phyloP scores from a whole-genome alignment of 2,797 vertebrate genomes.

The Chaetophractus vellerosus region DNA sequence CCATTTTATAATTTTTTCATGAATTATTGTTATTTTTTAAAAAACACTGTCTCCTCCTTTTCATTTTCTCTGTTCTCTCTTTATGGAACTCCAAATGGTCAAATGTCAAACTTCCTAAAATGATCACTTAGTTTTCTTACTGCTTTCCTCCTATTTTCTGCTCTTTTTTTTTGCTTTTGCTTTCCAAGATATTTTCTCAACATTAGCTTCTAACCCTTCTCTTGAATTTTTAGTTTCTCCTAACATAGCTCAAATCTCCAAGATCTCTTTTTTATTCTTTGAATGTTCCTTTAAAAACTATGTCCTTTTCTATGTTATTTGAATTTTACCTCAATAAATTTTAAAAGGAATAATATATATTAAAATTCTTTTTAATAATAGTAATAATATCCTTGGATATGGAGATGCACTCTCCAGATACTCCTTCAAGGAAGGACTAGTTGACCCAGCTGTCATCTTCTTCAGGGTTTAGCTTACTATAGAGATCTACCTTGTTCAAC shows the following conservation, averaged over 20 bases:
- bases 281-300: not conserved
- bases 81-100: not conserved
- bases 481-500: not conserved
- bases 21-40: slow-evolving; percentile 20
- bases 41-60: not conserved
- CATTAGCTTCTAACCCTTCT: not conserved
- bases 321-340: too few species aligned
- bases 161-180: not conserved
- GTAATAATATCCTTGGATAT: not conserved
- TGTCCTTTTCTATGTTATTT: too few species aligned
- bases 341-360: too few species aligned
- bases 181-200: not conserved
- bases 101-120: not conserved
- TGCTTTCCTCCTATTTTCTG: not conserved
- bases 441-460: not conserved
- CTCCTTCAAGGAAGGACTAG: not conserved
- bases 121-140: not conserved
- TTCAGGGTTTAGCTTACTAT: not conserved
- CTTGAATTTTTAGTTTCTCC: not conserved
- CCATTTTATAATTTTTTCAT: not conserved
- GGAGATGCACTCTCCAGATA: not conserved
- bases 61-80: not conserved
- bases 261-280: not conserved
- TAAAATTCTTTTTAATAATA: too few species aligned
- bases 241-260: not conserved